Percentiles rank a stretch among this genome's conserved stretches.
Conservation (phyloP, 53 echinoderm and acorn worm genomes). For the Henricia sp. region DNA sequence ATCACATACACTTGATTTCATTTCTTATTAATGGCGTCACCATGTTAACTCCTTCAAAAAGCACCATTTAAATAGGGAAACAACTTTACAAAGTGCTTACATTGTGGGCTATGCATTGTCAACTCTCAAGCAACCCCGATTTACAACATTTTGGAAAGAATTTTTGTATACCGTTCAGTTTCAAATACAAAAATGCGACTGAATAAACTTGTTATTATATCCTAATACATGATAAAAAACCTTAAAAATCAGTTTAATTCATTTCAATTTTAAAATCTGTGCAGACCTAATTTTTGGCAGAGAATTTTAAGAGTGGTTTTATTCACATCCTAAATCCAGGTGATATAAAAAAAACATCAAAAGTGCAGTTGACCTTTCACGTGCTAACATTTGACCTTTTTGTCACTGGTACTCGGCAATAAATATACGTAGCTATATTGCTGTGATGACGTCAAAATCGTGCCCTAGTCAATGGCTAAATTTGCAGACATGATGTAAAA, state of each 20-base stretch:
- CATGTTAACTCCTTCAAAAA: not conserved
- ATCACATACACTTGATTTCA: no score
- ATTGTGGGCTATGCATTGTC: not conserved
- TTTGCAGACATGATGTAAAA: not conserved
- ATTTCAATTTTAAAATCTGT: no score
- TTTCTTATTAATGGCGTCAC: no score
- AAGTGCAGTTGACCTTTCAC: conserved; percentile 9
- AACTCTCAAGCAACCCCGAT: not conserved
- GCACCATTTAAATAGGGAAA: conserved; percentile 41
- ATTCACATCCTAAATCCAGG: no score
- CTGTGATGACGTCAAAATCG: not conserved
- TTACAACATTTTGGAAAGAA: not conserved
- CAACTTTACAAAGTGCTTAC: not conserved
- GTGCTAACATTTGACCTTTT: not conserved
- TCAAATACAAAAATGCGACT: conserved; percentile 13
- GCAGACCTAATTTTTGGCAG: no score
- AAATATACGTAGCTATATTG: not conserved
- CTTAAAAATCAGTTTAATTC: no score
- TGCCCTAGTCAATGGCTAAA: not conserved
- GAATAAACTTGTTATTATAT: not conserved
- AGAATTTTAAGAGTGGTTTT: no score
- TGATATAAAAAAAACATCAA: conserved; percentile 43
- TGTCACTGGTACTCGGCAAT: not conserved
- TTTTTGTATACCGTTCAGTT: not conserved
- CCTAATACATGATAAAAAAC: not conserved